These are phyloP conservation scores for Chroicocephalus ridibundus DNA, from an alignment of 2,113 vertebrate genomes.

Conservation along the genomic window DNA sequence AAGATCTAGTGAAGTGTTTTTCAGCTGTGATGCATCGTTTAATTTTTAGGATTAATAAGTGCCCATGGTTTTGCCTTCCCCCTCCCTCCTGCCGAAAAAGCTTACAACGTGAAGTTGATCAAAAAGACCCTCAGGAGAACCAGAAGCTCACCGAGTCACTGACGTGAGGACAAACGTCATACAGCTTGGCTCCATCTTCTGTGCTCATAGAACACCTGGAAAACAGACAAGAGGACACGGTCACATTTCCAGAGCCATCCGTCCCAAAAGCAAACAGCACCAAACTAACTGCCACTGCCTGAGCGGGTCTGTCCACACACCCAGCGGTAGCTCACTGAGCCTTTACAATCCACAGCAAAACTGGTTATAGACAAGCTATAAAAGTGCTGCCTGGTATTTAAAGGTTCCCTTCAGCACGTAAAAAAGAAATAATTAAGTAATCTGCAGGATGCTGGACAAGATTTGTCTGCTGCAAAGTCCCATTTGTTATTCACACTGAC, in stretches of 20 bases:
- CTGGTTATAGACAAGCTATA: background rate
- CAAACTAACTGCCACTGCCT: background rate
- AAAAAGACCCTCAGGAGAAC: background rate
- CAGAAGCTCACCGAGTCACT: conserved; percentile 88
- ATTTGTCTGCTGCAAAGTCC: background rate
- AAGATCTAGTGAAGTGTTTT: background rate
- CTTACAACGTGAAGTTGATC: background rate
- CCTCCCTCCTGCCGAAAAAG: background rate
- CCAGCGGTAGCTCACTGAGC: background rate
- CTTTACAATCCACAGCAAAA: background rate
- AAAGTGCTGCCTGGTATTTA: background rate
- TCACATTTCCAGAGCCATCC: background rate
- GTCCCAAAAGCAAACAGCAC: background rate
- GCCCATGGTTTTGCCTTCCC: background rate
- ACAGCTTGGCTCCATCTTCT: conserved; percentile 96
- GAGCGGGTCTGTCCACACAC: background rate
- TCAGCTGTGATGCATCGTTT: background rate
- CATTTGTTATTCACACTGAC: background rate
- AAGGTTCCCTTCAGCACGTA: background rate
- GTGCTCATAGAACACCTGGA: conserved; percentile 97
- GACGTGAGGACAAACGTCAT: conserved; percentile 95
- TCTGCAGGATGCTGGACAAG: background rate
- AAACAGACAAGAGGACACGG: background rate
- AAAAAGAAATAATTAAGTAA: background rate
- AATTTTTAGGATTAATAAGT: background rate